These are phyloP conservation scores for Ceriagrion tenellum DNA, from an alignment of 2,888 invertebrate species.

Conservation along the genomic window DNA sequence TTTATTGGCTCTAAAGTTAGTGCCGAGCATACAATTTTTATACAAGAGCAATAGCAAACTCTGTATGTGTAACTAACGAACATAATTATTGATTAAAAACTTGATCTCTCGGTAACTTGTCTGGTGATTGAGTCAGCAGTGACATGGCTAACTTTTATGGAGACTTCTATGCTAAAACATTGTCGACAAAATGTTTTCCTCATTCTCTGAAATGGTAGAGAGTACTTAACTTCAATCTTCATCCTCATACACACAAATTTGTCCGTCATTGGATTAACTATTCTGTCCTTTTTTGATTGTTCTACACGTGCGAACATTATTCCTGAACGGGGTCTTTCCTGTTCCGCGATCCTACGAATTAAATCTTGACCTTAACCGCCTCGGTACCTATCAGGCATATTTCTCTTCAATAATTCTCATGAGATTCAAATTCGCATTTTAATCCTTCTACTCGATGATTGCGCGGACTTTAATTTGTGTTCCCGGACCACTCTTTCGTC, in stretches of 20 bases:
- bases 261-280: no score
- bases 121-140: not conserved
- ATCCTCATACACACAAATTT: no score
- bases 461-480: not conserved
- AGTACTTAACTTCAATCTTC: no score
- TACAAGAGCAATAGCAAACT: not conserved
- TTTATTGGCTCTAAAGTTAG: not conserved
- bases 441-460: not conserved
- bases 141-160: not conserved
- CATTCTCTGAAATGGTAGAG: no score
- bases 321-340: no score
- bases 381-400: not conserved
- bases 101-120: not conserved
- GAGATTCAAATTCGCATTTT: not conserved
- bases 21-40: not conserved
- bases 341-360: no score
- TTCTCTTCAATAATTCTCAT: not conserved
- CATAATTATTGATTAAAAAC: not conserved
- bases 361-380: no score
- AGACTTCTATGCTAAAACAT: no score
- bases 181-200: no score
- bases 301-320: no score
- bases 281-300: no score
- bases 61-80: not conserved
- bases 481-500: not conserved